These are phyloP conservation scores for Halcyon malimbica DNA, from an alignment of 2,113 vertebrate genomes.

Conservation along the genomic window DNA sequence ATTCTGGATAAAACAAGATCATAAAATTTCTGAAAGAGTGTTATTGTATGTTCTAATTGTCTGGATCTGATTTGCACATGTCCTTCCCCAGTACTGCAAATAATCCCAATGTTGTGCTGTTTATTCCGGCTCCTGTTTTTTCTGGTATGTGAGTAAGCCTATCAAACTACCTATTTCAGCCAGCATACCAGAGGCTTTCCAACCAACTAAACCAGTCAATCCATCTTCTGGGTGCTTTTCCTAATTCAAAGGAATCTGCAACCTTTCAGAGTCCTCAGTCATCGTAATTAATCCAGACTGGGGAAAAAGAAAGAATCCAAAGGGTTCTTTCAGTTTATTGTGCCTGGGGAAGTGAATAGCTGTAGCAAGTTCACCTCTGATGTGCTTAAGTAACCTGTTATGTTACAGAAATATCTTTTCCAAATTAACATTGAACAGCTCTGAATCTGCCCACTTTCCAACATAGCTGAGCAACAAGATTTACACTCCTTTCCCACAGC, in stretches of 20 bases:
- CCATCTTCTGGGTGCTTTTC: background rate
- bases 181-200: background rate
- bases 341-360: background rate
- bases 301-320: background rate
- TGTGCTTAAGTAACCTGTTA: background rate
- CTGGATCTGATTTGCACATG: background rate
- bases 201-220: background rate
- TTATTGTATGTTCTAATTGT: background rate
- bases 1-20: background rate
- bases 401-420: background rate
- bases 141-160: background rate
- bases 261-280: constrained; percentile 2
- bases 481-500: background rate
- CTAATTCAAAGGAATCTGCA: background rate
- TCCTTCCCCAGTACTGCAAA: background rate
- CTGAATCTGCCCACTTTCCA: background rate
- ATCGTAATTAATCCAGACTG: background rate
- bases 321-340: background rate
- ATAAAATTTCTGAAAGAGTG: background rate
- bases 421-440: background rate
- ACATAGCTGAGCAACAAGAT: background rate
- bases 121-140: background rate
- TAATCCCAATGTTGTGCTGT: background rate
- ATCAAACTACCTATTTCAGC: background rate
- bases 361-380: background rate